Conservation (phyloP, 2,888 invertebrate genomes). For the Trachelus iudaicus region DNA sequence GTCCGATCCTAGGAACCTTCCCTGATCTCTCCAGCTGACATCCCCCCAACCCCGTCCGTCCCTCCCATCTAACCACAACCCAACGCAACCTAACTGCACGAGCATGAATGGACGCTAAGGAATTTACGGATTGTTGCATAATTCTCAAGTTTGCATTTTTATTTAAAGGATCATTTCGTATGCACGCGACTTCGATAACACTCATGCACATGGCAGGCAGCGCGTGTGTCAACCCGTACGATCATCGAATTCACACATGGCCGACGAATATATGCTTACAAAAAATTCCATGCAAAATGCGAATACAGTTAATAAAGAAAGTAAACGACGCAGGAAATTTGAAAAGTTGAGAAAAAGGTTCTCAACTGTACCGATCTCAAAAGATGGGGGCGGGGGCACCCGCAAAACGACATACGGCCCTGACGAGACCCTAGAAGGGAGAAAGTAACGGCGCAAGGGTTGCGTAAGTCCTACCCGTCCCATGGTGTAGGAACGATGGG, state of each 20-base stretch:
- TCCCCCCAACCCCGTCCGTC: background rate
- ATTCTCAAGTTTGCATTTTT: background rate
- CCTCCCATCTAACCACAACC: background rate
- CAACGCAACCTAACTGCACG: background rate
- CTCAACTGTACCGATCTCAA: too few species aligned
- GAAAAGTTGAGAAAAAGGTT: background rate
- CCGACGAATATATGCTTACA: background rate
- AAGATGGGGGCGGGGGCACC: background rate
- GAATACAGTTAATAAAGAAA: background rate
- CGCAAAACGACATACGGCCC: background rate
- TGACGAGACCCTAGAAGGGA: constrained; percentile 8
- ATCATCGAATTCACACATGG: background rate
- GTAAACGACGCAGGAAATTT: background rate
- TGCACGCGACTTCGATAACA: background rate
- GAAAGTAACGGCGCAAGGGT: constrained; percentile 46
- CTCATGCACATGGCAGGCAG: background rate
- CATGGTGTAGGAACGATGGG: constrained; percentile 28
- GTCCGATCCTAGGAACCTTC: background rate
- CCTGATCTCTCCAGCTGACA: background rate
- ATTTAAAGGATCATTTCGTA: background rate
- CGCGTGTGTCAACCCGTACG: background rate
- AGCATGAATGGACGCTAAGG: background rate
- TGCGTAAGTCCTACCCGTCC: constrained; percentile 36
- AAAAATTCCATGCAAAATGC: background rate
- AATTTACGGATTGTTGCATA: constrained; percentile 6